Conservation (phyloP, 1,140 invertebrate genomes). For the Drosophila tani region DNA sequence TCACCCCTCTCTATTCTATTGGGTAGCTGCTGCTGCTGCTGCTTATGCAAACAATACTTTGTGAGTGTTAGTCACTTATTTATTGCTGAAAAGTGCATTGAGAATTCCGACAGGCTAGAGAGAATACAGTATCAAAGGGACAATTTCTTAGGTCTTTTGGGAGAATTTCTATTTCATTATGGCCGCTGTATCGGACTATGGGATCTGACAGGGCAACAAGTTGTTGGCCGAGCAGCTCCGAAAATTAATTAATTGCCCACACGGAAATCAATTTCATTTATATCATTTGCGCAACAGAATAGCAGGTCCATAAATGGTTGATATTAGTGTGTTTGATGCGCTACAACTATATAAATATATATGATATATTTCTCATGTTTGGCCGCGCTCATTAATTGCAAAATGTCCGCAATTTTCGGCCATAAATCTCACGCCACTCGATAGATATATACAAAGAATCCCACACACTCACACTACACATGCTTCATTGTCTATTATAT, state of each 20-base stretch:
- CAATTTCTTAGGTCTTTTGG: slow-evolving; percentile 12
- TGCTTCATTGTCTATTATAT: slow-evolving; percentile 13
- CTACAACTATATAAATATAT: slow-evolving; percentile 5
- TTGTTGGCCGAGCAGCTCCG: slow-evolving; percentile 6
- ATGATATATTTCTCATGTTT: slow-evolving; percentile 21
- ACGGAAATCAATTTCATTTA: slow-evolving; percentile 45
- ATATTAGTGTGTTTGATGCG: slow-evolving; percentile 16
- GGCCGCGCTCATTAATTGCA: slow-evolving; percentile 62
- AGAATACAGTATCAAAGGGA: slow-evolving; percentile 24
- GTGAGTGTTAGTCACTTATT: slow-evolving; percentile 42
- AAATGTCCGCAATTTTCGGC: slow-evolving; percentile 61
- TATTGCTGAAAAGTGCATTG: slow-evolving; percentile 47
- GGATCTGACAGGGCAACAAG: slow-evolving; percentile 36
- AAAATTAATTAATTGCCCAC: slow-evolving; percentile 38
- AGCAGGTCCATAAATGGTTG: slow-evolving; percentile 13
- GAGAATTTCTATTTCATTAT: slow-evolving; percentile 30
- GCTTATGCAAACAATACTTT: slow-evolving; percentile 45
- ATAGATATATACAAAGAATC: slow-evolving; percentile 38
- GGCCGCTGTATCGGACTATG: slow-evolving; percentile 9
- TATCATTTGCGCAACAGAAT: slow-evolving; percentile 13
- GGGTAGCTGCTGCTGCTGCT: slow-evolving; percentile 20
- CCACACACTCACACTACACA: slow-evolving; percentile 6
- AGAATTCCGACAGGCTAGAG: slow-evolving; percentile 24
- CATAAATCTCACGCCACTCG: slow-evolving; percentile 63
- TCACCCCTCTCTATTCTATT: slow-evolving; percentile 21